Evolutionary conservation across 2,113 vertebrate species (phyloP).

Genomic region (Petaurus breviceps): DNA sequence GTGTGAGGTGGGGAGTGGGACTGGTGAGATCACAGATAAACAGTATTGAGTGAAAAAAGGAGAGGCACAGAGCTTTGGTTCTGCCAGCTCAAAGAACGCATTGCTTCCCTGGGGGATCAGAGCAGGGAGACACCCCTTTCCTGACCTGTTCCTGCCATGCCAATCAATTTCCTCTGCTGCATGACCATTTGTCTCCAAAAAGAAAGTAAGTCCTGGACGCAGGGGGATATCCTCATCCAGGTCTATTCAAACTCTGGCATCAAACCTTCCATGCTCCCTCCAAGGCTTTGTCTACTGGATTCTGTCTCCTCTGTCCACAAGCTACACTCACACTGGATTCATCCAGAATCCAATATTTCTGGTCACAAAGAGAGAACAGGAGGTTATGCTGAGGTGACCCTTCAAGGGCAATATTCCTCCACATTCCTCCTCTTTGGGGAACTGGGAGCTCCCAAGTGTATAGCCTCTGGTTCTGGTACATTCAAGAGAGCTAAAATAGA

Average conservation of each 20-base stretch:
- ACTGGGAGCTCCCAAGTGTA: background rate
- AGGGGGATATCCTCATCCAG: background rate
- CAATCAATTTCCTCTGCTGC: background rate
- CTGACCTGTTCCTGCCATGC: background rate
- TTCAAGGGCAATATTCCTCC: background rate
- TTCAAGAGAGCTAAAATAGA: background rate
- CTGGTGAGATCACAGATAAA: background rate
- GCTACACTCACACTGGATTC: background rate
- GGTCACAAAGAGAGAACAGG: background rate
- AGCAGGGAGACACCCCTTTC: background rate
- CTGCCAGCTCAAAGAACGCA: background rate
- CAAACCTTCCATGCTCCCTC: background rate
- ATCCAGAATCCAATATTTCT: conserved; percentile 45
- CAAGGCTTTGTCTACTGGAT: background rate
- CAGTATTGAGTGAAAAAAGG: background rate
- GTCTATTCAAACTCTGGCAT: background rate
- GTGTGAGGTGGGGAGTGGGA: background rate
- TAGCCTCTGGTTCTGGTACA: background rate
- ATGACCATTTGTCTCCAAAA: conserved; percentile 24
- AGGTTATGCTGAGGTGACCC: background rate
- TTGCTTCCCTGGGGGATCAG: too few species aligned
- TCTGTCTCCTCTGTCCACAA: conserved; percentile 10
- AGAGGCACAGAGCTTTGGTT: background rate
- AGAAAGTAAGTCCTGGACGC: conserved; percentile 17
- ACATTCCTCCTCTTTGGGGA: background rate